Evolutionary conservation across 2,797 vertebrate species (phyloP).

Genomic region (Sandelia bainsii): DNA sequence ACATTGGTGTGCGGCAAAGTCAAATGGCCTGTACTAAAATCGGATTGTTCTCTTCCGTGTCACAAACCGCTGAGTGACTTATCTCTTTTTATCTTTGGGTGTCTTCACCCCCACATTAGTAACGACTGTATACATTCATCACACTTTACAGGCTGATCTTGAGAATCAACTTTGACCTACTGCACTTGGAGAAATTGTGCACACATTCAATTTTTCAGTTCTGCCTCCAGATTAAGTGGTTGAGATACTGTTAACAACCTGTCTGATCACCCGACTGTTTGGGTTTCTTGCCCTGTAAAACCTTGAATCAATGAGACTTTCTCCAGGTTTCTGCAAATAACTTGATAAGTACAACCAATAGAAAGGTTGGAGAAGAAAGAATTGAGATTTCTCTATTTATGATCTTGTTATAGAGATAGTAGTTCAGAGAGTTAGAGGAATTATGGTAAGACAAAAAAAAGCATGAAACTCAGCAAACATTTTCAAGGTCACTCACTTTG

Average conservation of each 20-base stretch:
- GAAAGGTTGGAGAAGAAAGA: background rate
- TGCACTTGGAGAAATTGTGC: background rate
- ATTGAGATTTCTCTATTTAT: constrained; percentile 57
- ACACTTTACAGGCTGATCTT: background rate
- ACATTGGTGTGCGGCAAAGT: constrained; percentile 51
- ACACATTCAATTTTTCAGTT: constrained; percentile 4
- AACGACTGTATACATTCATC: background rate
- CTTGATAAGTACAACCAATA: background rate
- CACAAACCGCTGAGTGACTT: constrained; percentile 29
- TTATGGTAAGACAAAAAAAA: constrained; percentile 18
- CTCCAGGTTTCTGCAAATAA: background rate
- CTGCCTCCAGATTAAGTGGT: background rate
- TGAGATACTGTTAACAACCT: background rate
- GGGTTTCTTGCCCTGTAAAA: background rate
- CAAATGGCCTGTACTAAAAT: constrained; percentile 24
- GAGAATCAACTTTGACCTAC: background rate
- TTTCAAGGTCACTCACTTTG: constrained; percentile 70
- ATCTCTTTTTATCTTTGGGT: background rate
- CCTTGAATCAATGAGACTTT: background rate
- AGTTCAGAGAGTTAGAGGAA: constrained; percentile 55
- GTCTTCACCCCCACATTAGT: background rate
- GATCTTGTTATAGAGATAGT: constrained; percentile 53
- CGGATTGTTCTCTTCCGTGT: constrained; percentile 31
- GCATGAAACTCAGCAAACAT: constrained; percentile 52
- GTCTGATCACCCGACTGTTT: background rate